Evolutionary conservation across 2,888 invertebrate species (phyloP).

Genomic region (Dromius quadrimaculatus): DNA sequence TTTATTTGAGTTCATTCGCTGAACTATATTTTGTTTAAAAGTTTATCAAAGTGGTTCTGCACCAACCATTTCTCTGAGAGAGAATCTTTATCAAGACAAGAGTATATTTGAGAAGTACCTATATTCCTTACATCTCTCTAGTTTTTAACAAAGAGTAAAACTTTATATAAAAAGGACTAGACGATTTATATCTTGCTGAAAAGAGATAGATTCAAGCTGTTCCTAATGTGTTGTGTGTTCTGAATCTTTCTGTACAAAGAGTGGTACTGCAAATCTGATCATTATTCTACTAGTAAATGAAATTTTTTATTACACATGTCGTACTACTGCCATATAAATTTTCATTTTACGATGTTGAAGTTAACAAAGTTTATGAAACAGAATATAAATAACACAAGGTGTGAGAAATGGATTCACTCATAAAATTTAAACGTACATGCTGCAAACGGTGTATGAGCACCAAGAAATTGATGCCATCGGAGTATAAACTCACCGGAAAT

Average conservation of each 20-base stretch:
- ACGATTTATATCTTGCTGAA: neutral
- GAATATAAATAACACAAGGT: conserved; percentile 3
- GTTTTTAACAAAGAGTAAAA: neutral
- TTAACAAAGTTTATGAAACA: conserved; percentile 24
- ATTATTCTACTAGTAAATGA: conserved; percentile 10
- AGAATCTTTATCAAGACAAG: conserved; percentile 14
- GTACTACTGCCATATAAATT: conserved; percentile 8
- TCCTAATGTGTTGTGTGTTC: neutral
- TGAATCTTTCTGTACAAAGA: too few species aligned
- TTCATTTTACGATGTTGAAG: conserved; percentile 19
- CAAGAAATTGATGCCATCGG: too few species aligned
- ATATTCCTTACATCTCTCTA: neutral
- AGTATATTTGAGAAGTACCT: neutral
- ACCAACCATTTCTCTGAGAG: neutral
- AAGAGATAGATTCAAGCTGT: neutral
- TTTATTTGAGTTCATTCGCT: conserved; percentile 4
- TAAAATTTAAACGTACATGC: too few species aligned
- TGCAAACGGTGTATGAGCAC: too few species aligned
- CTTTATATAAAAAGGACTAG: conserved; percentile 1
- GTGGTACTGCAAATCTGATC: neutral
- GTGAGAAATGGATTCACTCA: too few species aligned
- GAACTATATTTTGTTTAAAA: conserved; percentile 19
- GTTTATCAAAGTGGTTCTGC: conserved; percentile 15
- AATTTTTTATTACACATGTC: conserved; percentile 24
- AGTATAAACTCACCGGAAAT: too few species aligned